phyloP scores from a whole-genome alignment of 1,140 invertebrate genomes.

The Ips nitidus region DNA sequence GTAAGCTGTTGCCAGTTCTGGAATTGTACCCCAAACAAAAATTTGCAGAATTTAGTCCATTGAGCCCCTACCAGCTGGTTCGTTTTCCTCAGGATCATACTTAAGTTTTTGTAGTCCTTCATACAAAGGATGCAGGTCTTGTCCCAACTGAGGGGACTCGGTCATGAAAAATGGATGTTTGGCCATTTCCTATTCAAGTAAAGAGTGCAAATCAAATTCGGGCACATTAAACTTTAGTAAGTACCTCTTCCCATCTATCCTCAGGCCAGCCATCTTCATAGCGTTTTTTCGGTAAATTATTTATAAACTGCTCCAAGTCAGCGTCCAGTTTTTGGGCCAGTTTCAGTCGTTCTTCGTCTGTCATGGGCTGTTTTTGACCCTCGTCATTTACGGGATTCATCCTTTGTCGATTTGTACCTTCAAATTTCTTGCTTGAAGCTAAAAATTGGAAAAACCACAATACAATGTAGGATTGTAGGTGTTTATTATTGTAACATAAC shows the following conservation, averaged over 20 bases:
- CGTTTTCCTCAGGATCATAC: constrained; percentile 86
- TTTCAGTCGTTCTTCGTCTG: constrained; percentile 64
- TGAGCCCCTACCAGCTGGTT: constrained; percentile 63
- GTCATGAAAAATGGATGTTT: constrained; percentile 95
- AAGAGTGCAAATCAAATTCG: constrained; percentile 7
- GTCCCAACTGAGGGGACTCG: constrained; percentile 63
- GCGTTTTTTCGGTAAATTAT: constrained; percentile 68
- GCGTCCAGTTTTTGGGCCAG: constrained; percentile 75
- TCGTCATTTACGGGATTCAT: not conserved
- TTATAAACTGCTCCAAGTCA: constrained; percentile 83
- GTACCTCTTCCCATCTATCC: constrained; percentile 72
- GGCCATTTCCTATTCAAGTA: constrained; percentile 77
- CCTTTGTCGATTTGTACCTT: not conserved
- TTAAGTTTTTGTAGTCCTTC: constrained; percentile 90
- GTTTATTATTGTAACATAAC: no score
- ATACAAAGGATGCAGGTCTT: constrained; percentile 79
- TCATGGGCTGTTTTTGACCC: constrained; percentile 38
- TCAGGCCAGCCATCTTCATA: constrained; percentile 81
- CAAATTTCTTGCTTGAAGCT: no score
- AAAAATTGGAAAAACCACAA: no score
- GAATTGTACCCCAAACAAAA: constrained; percentile 29
- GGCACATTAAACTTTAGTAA: constrained; percentile 18
- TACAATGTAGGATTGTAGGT: no score
- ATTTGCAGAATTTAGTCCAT: not conserved
- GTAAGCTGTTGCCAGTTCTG: constrained; percentile 84